Percentiles rank a stretch among this genome's conserved stretches.
Conservation (phyloP, 2,113 vertebrate genomes). For the Nettapus auritus region DNA sequence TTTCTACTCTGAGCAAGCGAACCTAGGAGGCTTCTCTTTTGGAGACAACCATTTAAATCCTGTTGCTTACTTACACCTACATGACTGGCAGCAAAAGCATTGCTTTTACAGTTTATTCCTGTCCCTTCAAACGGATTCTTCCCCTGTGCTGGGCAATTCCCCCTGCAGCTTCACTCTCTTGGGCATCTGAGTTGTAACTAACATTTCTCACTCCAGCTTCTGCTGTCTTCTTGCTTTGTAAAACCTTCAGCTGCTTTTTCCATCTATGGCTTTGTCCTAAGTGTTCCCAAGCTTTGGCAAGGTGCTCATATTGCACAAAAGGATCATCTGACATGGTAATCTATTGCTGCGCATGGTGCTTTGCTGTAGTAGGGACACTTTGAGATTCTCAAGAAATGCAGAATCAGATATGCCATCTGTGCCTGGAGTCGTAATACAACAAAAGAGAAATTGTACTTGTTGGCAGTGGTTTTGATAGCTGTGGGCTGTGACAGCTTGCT, state of each 20-base stretch:
- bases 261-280: constrained; percentile 64
- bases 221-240: constrained; percentile 36
- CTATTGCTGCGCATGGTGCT: neutral
- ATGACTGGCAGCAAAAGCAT: neutral
- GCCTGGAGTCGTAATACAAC: neutral
- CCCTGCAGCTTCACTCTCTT: neutral
- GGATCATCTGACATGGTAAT: constrained; percentile 18
- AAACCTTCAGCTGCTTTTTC: constrained; percentile 48
- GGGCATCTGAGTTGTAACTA: neutral
- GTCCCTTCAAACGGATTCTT: neutral
- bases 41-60: neutral
- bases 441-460: neutral
- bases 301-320: constrained; percentile 28
- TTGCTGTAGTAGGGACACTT: neutral
- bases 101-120: neutral
- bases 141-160: neutral
- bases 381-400: neutral
- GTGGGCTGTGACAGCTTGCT: neutral
- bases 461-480: neutral
- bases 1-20: neutral
- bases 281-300: constrained; percentile 62
- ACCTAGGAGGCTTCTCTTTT: neutral
- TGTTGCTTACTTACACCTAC: neutral
- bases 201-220: neutral
- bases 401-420: neutral